Evolutionary conservation across 2,113 vertebrate genomes (phyloP).

Genomic region (Alectura lathami): DNA sequence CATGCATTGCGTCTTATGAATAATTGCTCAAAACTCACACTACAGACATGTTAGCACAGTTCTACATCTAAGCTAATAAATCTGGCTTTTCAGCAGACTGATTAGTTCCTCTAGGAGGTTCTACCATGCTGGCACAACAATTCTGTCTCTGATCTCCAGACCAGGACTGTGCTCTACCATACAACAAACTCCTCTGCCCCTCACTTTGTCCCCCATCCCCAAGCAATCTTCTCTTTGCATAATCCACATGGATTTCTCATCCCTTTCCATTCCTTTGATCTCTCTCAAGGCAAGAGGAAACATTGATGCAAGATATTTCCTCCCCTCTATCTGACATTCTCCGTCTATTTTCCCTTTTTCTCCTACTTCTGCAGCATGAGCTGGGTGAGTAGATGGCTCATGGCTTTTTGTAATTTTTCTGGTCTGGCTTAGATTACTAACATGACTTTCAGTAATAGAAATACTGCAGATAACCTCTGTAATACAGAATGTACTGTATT

Average conservation of each 20-base stretch:
- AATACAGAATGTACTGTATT: neutral
- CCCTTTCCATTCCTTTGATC: neutral
- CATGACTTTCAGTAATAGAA: neutral
- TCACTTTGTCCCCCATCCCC: neutral
- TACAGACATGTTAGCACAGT: neutral
- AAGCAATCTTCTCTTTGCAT: neutral
- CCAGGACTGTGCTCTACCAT: neutral
- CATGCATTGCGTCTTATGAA: accelerated
- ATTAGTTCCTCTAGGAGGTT: neutral
- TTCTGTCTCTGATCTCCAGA: neutral
- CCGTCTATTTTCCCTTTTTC: accelerated
- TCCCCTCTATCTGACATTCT: neutral
- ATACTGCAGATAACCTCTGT: neutral
- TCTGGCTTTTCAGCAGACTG: neutral
- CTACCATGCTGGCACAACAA: neutral
- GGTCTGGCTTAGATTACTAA: neutral
- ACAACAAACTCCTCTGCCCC: neutral
- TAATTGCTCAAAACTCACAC: neutral
- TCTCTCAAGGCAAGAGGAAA: neutral
- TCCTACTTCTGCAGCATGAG: neutral
- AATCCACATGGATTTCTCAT: neutral
- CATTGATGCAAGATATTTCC: neutral
- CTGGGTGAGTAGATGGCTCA: neutral
- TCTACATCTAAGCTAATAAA: neutral
- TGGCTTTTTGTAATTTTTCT: neutral